A percentile compares a stretch with the other conserved stretches of the same genome.
Evolutionary conservation across 2,113 vertebrate species (phyloP).

Genomic region (Tachuris rubrigastra): DNA sequence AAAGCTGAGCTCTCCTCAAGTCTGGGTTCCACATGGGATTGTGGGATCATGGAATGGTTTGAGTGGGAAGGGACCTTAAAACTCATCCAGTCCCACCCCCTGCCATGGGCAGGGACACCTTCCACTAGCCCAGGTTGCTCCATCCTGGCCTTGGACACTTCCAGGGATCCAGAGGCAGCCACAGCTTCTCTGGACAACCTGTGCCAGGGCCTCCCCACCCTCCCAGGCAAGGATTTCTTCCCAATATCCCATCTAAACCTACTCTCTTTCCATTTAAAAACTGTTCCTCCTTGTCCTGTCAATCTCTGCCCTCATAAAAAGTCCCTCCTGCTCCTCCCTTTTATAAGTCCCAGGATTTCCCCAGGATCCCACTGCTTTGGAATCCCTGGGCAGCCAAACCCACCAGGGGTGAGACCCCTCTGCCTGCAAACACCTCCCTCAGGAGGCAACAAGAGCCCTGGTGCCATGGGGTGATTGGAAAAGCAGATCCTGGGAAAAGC

Average conservation of each 20-base stretch:
- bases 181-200: not conserved
- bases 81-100: not conserved
- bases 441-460: not conserved
- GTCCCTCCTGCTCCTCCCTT: not conserved
- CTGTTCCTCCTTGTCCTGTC: not conserved
- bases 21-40: fast-evolving
- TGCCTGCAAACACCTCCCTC: not conserved
- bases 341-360: not conserved
- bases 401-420: not conserved
- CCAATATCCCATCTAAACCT: not conserved
- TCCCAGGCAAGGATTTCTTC: not conserved
- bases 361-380: not conserved
- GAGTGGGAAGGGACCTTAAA: not conserved
- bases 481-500: not conserved
- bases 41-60: not conserved
- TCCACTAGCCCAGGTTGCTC: not conserved
- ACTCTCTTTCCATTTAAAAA: not conserved
- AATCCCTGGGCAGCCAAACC: not conserved
- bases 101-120: not conserved
- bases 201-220: not conserved
- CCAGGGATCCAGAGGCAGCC: not conserved
- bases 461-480: fast-evolving
- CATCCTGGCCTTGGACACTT: not conserved
- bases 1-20: not conserved
- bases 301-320: not conserved